Evolutionary conservation across 2,113 vertebrate genomes (phyloP).

Genomic region (Cavia porcellus): DNA sequence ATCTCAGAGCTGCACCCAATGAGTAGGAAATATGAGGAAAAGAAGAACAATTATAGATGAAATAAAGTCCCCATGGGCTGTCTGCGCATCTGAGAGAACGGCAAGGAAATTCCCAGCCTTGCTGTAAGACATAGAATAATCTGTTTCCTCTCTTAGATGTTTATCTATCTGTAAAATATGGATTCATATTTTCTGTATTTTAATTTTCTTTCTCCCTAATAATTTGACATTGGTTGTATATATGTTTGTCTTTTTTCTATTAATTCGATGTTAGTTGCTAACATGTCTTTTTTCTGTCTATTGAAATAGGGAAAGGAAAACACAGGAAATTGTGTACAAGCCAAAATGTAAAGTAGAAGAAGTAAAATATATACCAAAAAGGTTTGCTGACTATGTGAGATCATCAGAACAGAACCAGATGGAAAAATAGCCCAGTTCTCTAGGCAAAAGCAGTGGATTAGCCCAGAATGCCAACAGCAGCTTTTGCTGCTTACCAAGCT

Average conservation of each 20-base stretch:
- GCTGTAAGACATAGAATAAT: neutral
- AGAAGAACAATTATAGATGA: neutral
- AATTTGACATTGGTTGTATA: neutral
- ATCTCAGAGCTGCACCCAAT: neutral
- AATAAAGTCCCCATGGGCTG: neutral
- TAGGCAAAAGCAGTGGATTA: neutral
- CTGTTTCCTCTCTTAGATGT: neutral
- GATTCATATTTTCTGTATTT: neutral
- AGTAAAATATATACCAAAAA: neutral
- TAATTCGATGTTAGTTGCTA: neutral
- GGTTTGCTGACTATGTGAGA: neutral
- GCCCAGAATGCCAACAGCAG: neutral
- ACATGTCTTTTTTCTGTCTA: neutral
- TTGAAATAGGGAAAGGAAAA: neutral
- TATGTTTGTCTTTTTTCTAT: neutral
- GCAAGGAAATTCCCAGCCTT: neutral
- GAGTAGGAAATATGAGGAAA: neutral
- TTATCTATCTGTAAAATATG: neutral
- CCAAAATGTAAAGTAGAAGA: conserved; percentile 9
- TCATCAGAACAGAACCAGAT: neutral
- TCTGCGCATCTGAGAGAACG: neutral
- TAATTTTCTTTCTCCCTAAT: neutral
- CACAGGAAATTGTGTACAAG: neutral
- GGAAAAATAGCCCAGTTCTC: neutral
- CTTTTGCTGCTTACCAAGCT: neutral